Base-by-base conservation (phyloP, 1,140 invertebrate genomes). In the Trichomalopsis sarcophagae region DNA sequence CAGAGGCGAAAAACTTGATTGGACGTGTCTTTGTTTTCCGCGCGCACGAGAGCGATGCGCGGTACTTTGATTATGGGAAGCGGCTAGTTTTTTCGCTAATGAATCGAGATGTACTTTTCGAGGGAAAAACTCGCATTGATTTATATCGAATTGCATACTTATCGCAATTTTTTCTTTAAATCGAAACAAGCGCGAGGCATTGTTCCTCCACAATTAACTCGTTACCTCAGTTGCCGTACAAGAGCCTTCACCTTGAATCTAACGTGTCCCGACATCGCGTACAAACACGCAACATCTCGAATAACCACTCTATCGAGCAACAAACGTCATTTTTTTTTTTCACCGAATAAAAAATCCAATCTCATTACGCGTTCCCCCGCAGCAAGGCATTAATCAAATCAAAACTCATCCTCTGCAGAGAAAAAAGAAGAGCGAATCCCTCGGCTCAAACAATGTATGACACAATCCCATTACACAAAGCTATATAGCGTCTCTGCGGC, bases 21-120 rank as follows among this genome's bases (percentile, higher is more conserved):
- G 74, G 82, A 62, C n/a, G 44, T 69, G 74, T 77, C 82, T 83
- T 77, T 77, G 74, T 77, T 83, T 83, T 83, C 69, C 50, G 10
- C 30, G 13, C 2, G 11, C 13, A 66, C 33, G 21, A 14, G 40
- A 82, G 74, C 75, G 30, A 82, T 82, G 27, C 27, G 27, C 27
- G 27, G 27, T 27, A 27, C 27, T 27, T 27, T 1, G 2, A 36
- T 36, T 75, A 74, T 33, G 80, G 17, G 17, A 33, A 82, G 81
- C 71, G 30, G 27, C 74, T 55, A 50, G 69, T 74, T 74, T 73
- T 81, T 81, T 13, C 47, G 55, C 10, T 81, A 81, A 81, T 71
- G 78, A 71, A 71, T 78, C 40, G 27, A 7, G 30, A 2, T 74
- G 71, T 21, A 36, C 3, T 36, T 36, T 36, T 36, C 5, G 33